Percentiles rank a stretch among this genome's conserved stretches.
These are phyloP conservation scores for Atta cephalotes DNA, from an alignment of 1,140 invertebrate genomes.

Conservation along the genomic window DNA sequence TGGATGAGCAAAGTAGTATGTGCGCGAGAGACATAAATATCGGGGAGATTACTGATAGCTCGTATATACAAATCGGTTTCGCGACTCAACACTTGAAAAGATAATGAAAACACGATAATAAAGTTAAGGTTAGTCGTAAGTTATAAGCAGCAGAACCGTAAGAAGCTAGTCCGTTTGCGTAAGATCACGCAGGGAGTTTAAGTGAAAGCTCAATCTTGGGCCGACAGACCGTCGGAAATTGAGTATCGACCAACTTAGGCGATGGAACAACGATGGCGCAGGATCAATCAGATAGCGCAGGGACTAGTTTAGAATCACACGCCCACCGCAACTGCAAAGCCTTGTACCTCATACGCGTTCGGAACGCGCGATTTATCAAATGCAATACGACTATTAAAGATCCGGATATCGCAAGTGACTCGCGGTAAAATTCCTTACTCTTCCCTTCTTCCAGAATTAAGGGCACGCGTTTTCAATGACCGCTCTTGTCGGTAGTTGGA, in stretches of 20 bases:
- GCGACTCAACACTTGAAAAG: neutral
- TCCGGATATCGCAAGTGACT: neutral
- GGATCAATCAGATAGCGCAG: slow-evolving; percentile 5
- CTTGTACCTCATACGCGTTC: neutral
- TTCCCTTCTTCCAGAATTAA: slow-evolving; percentile 2
- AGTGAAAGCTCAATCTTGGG: slow-evolving; percentile 4
- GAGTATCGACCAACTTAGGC: slow-evolving; percentile 32
- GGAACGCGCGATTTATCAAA: neutral
- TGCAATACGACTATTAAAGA: slow-evolving; percentile 1
- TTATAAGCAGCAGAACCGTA: neutral
- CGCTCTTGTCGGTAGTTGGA: neutral
- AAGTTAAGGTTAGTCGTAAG: slow-evolving; percentile 31
- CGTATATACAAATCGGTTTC: neutral
- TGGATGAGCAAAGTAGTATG: neutral
- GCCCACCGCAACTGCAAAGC: neutral
- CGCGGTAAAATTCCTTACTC: slow-evolving; percentile 5
- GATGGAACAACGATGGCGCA: slow-evolving; percentile 44
- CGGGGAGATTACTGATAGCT: neutral
- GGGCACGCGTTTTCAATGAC: neutral
- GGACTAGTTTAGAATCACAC: slow-evolving; percentile 42
- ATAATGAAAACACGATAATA: slow-evolving; percentile 9
- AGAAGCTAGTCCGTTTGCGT: slow-evolving; percentile 39
- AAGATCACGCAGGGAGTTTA: slow-evolving; percentile 16
- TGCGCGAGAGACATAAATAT: neutral
- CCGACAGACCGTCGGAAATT: slow-evolving; percentile 17